phyloP scores from a whole-genome alignment of 2,797 vertebrate genomes.

The Acipenser oxyrinchus region DNA sequence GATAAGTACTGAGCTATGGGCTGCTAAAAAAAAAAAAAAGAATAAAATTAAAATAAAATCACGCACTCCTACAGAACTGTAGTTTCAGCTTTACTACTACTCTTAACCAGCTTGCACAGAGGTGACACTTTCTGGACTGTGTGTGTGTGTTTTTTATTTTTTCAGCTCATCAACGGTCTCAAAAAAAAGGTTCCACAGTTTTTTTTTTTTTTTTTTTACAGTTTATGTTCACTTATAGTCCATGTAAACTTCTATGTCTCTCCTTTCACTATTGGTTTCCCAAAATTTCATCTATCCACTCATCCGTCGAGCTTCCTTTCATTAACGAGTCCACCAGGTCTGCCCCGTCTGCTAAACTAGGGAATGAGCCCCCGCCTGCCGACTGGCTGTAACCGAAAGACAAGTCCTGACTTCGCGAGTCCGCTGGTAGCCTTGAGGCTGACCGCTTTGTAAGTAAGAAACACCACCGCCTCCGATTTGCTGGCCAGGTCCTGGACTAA shows the following conservation, averaged over 20 bases:
- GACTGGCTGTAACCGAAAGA: constrained; percentile 75
- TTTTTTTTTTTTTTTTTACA: constrained; percentile 24
- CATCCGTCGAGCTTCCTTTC: constrained; percentile 68
- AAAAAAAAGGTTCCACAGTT: constrained; percentile 23
- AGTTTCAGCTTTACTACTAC: constrained; percentile 26
- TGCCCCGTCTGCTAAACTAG: constrained; percentile 71
- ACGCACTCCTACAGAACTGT: constrained; percentile 30
- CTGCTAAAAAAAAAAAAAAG: constrained; percentile 14
- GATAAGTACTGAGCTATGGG: no score
- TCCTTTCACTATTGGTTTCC: constrained; percentile 74
- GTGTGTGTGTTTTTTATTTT: constrained; percentile 41
- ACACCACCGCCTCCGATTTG: constrained; percentile 54
- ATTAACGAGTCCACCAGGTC: constrained; percentile 57
- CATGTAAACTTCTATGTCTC: constrained; percentile 31
- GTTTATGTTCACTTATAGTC: constrained; percentile 30
- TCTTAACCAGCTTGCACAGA: constrained; percentile 33
- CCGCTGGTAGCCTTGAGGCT: constrained; percentile 86
- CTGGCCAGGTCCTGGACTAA: constrained; percentile 69
- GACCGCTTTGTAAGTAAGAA: constrained; percentile 61
- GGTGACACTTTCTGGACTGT: not conserved
- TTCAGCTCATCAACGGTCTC: constrained; percentile 50
- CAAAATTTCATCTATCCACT: constrained; percentile 97
- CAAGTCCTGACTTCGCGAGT: constrained; percentile 85
- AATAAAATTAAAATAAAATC: constrained; percentile 16
- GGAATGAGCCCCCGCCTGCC: constrained; percentile 59